A percentile compares a stretch with the other conserved stretches of the same genome.
phyloP scores from a whole-genome alignment of 2,888 invertebrate species.

The Sepiola atlantica region DNA sequence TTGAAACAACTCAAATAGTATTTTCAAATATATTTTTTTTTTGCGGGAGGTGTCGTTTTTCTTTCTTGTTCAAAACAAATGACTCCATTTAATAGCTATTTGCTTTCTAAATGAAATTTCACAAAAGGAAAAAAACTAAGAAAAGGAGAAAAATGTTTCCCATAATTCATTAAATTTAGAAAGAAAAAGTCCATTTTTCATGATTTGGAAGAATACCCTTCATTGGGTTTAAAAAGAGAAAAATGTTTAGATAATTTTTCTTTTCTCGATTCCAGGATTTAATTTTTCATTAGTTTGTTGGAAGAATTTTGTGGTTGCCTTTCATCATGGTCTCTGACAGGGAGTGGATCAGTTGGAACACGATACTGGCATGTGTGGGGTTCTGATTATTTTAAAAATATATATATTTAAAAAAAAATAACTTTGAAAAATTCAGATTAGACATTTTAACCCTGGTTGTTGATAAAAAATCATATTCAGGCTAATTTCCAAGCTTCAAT shows the following conservation, averaged over 20 bases:
- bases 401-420: no score
- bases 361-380: no score
- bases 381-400: no score
- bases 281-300: neutral
- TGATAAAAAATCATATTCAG: no score
- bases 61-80: neutral
- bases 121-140: neutral
- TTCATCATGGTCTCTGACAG: neutral
- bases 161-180: neutral
- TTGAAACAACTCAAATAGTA: neutral
- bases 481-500: no score
- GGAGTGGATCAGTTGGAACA: no score
- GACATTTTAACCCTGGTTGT: no score
- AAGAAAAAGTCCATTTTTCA: neutral
- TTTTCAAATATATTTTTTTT: neutral
- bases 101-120: no score
- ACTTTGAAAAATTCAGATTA: no score
- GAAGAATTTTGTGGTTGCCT: neutral
- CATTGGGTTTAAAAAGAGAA: neutral
- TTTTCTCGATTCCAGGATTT: neutral
- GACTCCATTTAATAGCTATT: neutral
- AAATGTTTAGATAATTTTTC: neutral
- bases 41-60: neutral
- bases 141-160: neutral
- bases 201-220: no score